A percentile compares a stretch with the other conserved stretches of the same genome.
phyloP scores from a whole-genome alignment of 2,113 vertebrate genomes.

The Crotophaga sulcirostris region DNA sequence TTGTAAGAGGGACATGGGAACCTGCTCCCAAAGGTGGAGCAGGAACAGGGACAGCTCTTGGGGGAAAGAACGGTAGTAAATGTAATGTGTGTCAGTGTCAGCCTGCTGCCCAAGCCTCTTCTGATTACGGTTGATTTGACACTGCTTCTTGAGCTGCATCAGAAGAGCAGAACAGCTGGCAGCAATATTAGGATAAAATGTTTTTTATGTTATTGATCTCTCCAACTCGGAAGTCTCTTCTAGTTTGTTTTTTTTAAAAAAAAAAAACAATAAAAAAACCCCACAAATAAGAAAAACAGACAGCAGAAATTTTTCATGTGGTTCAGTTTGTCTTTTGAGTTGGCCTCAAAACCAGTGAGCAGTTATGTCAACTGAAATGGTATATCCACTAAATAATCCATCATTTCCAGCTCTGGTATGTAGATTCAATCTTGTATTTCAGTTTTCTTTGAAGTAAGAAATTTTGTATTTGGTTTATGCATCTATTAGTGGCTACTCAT shows the following conservation, averaged over 20 bases:
- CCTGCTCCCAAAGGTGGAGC: background rate
- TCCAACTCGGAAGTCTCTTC: background rate
- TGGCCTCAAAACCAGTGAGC: background rate
- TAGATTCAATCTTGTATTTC: background rate
- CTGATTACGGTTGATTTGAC: background rate
- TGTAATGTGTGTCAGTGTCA: background rate
- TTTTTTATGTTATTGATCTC: accelerated
- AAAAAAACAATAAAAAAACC: background rate
- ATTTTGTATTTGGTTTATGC: background rate
- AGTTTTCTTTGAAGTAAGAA: background rate
- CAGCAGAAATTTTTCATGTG: background rate
- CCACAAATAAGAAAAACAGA: background rate
- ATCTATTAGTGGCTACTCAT: background rate
- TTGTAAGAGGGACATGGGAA: background rate
- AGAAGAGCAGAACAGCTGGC: background rate
- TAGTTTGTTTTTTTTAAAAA: background rate
- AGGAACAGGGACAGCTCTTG: background rate
- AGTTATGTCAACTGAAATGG: background rate
- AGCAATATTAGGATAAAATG: background rate
- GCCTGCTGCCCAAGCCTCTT: no score
- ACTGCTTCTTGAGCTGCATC: background rate
- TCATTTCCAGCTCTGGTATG: background rate
- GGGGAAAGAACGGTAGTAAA: background rate
- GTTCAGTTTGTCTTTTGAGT: background rate
- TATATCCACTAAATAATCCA: background rate